Evolutionary conservation across 2,797 vertebrate genomes (phyloP).

Genomic region (Passerculus sandwichensis): DNA sequence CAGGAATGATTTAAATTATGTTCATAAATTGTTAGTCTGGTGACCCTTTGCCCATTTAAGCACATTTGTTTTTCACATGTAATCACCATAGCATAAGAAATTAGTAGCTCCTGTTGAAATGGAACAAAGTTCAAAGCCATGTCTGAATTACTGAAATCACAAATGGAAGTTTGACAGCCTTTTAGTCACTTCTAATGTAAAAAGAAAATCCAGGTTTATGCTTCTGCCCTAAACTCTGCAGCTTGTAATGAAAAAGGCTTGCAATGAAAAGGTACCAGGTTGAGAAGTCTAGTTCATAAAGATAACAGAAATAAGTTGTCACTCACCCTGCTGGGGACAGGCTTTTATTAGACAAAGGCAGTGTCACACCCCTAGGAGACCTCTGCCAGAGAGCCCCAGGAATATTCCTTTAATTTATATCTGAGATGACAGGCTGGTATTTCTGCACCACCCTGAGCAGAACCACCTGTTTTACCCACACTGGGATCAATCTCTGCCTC

Average conservation of each 20-base stretch:
- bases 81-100: background rate
- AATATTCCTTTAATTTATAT: slow-evolving; percentile 36
- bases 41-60: background rate
- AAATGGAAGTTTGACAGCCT: background rate
- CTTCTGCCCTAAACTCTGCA: background rate
- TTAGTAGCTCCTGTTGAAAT: background rate
- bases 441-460: background rate
- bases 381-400: background rate
- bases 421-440: slow-evolving; percentile 20
- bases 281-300: background rate
- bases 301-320: slow-evolving; percentile 11
- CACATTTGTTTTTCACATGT: background rate
- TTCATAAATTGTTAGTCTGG: background rate
- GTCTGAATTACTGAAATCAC: background rate
- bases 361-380: background rate
- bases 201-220: background rate
- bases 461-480: background rate
- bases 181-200: background rate
- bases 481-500: background rate
- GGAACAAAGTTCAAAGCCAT: background rate
- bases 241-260: background rate
- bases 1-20: background rate
- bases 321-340: background rate
- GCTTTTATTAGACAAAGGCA: slow-evolving; percentile 10
- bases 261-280: background rate